phyloP scores from a whole-genome alignment of 2,113 vertebrate genomes.

The Dromiciops gliroides region DNA sequence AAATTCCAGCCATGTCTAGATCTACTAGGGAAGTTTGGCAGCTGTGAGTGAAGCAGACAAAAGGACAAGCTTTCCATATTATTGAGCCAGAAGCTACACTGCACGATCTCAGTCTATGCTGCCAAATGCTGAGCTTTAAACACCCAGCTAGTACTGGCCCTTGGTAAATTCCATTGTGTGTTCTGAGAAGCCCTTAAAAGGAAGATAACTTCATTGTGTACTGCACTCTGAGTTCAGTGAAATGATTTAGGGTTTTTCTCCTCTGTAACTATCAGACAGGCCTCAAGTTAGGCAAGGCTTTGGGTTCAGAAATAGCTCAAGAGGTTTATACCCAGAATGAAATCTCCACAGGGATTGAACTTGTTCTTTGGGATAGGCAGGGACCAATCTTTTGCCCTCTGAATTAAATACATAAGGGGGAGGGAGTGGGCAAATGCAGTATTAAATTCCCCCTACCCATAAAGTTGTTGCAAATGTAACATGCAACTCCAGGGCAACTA shows the following conservation, averaged over 20 bases:
- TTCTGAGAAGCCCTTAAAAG: conserved; percentile 30
- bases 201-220: conserved; percentile 45
- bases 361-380: neutral
- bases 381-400: neutral
- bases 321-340: neutral
- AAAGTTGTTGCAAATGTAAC: neutral
- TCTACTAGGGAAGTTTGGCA: conserved; percentile 41
- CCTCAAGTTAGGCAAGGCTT: neutral
- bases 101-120: conserved; percentile 31
- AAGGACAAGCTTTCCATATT: conserved; percentile 18
- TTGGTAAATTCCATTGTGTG: conserved; percentile 6
- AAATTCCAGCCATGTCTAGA: neutral
- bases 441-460: neutral
- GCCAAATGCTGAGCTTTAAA: conserved; percentile 12
- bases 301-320: neutral
- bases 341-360: neutral
- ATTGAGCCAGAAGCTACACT: conserved; percentile 6
- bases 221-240: neutral
- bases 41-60: conserved; percentile 15
- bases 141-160: conserved; percentile 34
- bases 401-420: neutral
- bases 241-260: neutral
- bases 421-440: neutral
- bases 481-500: neutral
- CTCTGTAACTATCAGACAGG: accelerated